phyloP scores from a whole-genome alignment of 2,888 invertebrate genomes.

The Diogma glabrata region DNA sequence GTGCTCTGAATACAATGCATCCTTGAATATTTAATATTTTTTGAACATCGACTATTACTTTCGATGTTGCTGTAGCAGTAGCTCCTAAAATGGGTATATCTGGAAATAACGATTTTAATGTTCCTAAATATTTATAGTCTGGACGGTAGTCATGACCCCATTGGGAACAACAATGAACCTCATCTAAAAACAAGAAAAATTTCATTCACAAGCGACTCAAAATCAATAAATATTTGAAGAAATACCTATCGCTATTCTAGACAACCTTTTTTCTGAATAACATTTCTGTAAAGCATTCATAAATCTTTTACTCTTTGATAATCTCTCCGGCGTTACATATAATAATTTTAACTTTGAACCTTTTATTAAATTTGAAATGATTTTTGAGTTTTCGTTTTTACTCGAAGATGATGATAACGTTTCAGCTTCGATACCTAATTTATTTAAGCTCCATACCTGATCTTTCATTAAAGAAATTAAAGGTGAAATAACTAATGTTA shows the following conservation, averaged over 20 bases:
- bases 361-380: neutral
- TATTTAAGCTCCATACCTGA: slow-evolving; percentile 36
- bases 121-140: slow-evolving; percentile 78
- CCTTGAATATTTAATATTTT: slow-evolving; percentile 73
- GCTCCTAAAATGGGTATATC: slow-evolving; percentile 74
- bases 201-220: too few relatives aligned
- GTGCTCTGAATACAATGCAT: slow-evolving; percentile 67
- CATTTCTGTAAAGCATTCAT: slow-evolving; percentile 79
- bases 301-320: slow-evolving; percentile 75
- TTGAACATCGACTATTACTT: slow-evolving; percentile 75
- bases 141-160: slow-evolving; percentile 93
- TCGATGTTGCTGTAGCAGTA: slow-evolving; percentile 82
- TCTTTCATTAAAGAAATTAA: slow-evolving; percentile 75
- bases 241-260: slow-evolving; percentile 78
- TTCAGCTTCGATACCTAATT: slow-evolving; percentile 50
- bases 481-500: slow-evolving; percentile 75
- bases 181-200: too few relatives aligned
- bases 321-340: slow-evolving; percentile 84
- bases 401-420: slow-evolving; percentile 54
- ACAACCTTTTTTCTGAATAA: slow-evolving; percentile 52
- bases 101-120: slow-evolving; percentile 69
- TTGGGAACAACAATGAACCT: slow-evolving; percentile 87
- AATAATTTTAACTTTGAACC: slow-evolving; percentile 48
- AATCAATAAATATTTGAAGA: too few relatives aligned
- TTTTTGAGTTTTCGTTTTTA: slow-evolving; percentile 37